Conservation (phyloP, 1,140 invertebrate genomes). For the Drosophila jambulina region DNA sequence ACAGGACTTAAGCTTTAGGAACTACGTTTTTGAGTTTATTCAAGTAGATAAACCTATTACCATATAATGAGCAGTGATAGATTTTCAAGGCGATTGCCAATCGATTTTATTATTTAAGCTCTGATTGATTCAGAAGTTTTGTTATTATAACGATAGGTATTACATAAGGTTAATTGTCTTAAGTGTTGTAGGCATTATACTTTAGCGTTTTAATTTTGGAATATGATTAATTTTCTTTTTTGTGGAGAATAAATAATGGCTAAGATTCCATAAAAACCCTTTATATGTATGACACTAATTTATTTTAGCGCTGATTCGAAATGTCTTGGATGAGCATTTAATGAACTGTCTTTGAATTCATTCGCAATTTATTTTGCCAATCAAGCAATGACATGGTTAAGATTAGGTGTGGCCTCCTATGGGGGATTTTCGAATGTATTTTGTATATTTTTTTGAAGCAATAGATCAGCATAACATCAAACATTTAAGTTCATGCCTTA, state of each 20-base stretch:
- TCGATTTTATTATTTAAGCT: not conserved
- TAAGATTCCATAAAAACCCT: no score
- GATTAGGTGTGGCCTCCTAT: not conserved
- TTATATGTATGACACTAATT: not conserved
- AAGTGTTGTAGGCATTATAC: not conserved
- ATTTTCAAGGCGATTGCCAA: not conserved
- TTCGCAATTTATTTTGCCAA: not conserved
- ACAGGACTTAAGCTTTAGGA: not conserved
- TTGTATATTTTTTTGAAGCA: not conserved
- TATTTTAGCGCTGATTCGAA: not conserved
- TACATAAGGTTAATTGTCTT: not conserved
- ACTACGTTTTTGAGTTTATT: not conserved
- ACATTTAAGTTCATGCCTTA: constrained; percentile 48
- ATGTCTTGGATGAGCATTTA: not conserved
- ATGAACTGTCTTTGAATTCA: not conserved
- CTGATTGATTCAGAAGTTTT: not conserved
- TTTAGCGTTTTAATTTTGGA: not conserved
- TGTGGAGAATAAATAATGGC: not conserved
- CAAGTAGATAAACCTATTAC: not conserved
- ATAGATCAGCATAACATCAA: constrained; percentile 12
- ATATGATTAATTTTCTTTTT: not conserved
- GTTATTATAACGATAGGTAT: not conserved
- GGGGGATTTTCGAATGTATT: not conserved
- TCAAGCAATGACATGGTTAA: not conserved
- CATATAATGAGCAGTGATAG: not conserved